phyloP scores from a whole-genome alignment of 2,113 vertebrate species.

The Turdus rufiventris region DNA sequence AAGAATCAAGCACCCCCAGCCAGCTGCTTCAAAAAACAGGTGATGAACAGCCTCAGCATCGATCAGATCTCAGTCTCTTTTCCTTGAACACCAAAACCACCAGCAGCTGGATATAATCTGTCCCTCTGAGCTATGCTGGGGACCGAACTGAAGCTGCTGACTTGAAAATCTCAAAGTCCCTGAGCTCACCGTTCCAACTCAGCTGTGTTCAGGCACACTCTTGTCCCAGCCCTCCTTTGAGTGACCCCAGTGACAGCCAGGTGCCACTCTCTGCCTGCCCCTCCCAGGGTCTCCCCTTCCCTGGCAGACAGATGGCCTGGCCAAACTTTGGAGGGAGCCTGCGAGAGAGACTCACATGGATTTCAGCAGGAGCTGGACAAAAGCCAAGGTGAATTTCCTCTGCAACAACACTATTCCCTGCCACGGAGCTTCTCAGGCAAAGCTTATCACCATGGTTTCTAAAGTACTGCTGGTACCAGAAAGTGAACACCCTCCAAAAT shows the following conservation, averaged over 20 bases:
- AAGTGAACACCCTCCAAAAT: constrained; percentile 12
- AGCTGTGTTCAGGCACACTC: background rate
- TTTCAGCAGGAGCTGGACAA: background rate
- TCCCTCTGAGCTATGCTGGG: background rate
- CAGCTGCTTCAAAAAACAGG: background rate
- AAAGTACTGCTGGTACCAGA: background rate
- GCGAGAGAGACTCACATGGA: accelerated
- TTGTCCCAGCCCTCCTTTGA: background rate
- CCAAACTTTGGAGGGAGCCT: background rate
- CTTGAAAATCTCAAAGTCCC: background rate
- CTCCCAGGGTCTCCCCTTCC: background rate
- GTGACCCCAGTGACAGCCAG: background rate
- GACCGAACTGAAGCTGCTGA: background rate
- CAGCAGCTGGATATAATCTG: background rate
- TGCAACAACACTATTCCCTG: background rate
- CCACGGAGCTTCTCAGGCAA: background rate
- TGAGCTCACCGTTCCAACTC: background rate
- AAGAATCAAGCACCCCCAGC: background rate
- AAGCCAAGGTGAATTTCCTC: constrained; percentile 18
- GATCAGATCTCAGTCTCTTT: background rate
- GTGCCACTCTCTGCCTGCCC: background rate
- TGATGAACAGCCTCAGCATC: background rate
- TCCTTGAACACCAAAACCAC: background rate
- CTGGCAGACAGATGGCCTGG: background rate
- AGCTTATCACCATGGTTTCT: constrained; percentile 57